Percentiles rank a stretch among this genome's conserved stretches.
Conservation (phyloP, 2,797 vertebrate genomes). For the Paramormyrops hopkinsi region DNA sequence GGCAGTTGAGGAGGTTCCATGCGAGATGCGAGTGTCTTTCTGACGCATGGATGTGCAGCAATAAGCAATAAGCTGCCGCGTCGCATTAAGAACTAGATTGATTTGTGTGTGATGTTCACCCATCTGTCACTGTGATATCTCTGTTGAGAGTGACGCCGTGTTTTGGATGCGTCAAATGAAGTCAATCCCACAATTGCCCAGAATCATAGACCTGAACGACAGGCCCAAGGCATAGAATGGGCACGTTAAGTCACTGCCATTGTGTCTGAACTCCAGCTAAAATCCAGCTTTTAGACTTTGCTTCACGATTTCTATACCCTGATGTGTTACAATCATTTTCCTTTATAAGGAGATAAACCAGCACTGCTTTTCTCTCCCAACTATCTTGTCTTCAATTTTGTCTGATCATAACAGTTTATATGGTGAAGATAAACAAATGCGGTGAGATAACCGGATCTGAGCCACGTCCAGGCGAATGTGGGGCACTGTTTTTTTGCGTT, state of each 20-base stretch:
- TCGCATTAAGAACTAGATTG: slow-evolving; percentile 44
- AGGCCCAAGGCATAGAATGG: neutral
- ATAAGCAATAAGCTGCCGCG: slow-evolving; percentile 47
- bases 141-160: neutral
- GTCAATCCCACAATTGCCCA: neutral
- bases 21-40: slow-evolving; percentile 44
- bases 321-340: neutral
- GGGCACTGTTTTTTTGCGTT: neutral
- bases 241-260: neutral
- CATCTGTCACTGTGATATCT: neutral
- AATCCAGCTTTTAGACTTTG: neutral
- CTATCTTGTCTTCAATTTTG: neutral
- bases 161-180: neutral
- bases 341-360: neutral
- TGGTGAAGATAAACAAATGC: neutral
- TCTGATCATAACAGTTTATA: slow-evolving; percentile 8
- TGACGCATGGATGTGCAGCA: slow-evolving; percentile 43
- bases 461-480: neutral
- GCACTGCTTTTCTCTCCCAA: neutral
- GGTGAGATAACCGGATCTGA: neutral
- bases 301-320: neutral
- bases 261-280: neutral
- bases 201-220: neutral
- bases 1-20: slow-evolving; percentile 44
- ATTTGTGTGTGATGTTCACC: slow-evolving; percentile 10